Evolutionary conservation across 2,797 vertebrate species (phyloP).

Genomic region (Chelmon rostratus): DNA sequence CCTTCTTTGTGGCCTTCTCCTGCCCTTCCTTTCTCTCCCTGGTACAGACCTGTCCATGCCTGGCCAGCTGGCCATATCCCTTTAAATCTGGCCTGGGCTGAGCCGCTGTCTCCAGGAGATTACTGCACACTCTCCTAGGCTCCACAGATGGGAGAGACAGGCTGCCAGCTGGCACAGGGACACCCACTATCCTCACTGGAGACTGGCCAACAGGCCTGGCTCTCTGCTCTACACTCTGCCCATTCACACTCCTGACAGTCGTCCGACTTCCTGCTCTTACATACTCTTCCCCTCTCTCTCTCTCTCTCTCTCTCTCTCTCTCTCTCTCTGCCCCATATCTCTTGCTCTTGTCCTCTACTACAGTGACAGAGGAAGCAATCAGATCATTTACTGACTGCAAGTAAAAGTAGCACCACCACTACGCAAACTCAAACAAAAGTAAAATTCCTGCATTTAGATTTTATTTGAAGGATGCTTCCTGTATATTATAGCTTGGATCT

Average conservation of each 20-base stretch:
- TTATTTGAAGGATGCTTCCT: neutral
- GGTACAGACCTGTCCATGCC: conserved; percentile 78
- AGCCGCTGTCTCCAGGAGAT: conserved; percentile 83
- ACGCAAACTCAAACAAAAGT: neutral
- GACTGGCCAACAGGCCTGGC: conserved; percentile 77
- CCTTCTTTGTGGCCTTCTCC: conserved; percentile 70
- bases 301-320: conserved; percentile 15
- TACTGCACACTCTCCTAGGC: conserved; percentile 84
- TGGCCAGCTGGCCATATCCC: conserved; percentile 84
- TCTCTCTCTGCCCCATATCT: conserved; percentile 8
- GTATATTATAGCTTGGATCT: neutral
- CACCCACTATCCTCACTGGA: conserved; percentile 84
- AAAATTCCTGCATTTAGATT: neutral
- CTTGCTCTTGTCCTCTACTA: neutral
- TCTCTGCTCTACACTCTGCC: conserved; percentile 70
- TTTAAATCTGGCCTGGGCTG: conserved; percentile 84
- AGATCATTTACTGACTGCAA: neutral
- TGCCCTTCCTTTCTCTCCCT: conserved; percentile 75
- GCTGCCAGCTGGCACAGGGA: conserved; percentile 88
- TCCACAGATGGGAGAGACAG: conserved; percentile 87
- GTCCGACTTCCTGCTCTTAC: conserved; percentile 52
- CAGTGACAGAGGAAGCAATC: neutral
- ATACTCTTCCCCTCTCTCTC: conserved; percentile 16
- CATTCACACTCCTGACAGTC: conserved; percentile 73
- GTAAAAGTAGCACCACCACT: neutral